These are phyloP conservation scores for Exephanes ischioxanthus DNA, from an alignment of 2,888 invertebrate species.

Conservation along the genomic window DNA sequence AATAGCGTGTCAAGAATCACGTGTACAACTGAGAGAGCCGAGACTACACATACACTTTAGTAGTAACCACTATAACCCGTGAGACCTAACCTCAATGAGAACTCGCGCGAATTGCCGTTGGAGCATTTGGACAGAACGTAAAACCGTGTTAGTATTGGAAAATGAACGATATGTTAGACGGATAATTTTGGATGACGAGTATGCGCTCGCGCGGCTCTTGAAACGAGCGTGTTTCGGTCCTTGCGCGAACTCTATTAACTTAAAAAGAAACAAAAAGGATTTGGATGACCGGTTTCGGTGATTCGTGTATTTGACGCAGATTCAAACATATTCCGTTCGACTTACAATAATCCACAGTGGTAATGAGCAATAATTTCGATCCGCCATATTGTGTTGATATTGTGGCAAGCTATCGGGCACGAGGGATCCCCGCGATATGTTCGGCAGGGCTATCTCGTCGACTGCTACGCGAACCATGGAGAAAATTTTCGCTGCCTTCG, in stretches of 20 bases:
- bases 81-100: not conserved
- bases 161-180: not conserved
- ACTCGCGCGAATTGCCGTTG: not conserved
- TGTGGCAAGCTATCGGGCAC: slow-evolving; percentile 67
- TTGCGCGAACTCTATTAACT: not conserved
- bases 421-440: slow-evolving; percentile 43
- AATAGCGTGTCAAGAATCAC: not conserved
- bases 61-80: not conserved
- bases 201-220: not conserved
- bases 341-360: not conserved
- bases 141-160: not conserved
- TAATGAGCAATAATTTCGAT: not conserved
- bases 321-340: not conserved
- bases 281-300: not conserved
- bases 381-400: slow-evolving; percentile 77
- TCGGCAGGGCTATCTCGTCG: slow-evolving; percentile 76
- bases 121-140: not conserved
- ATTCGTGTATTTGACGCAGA: not conserved
- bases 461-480: slow-evolving; percentile 76
- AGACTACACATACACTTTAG: not conserved
- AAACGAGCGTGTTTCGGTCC: too few species aligned
- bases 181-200: not conserved
- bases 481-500: slow-evolving; percentile 63
- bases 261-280: not conserved
- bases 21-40: not conserved